Evolutionary conservation across 2,797 vertebrate genomes (phyloP), one percentile per base, ranked within the genome.

Genomic region (Macropus fuliginosus): DNA sequence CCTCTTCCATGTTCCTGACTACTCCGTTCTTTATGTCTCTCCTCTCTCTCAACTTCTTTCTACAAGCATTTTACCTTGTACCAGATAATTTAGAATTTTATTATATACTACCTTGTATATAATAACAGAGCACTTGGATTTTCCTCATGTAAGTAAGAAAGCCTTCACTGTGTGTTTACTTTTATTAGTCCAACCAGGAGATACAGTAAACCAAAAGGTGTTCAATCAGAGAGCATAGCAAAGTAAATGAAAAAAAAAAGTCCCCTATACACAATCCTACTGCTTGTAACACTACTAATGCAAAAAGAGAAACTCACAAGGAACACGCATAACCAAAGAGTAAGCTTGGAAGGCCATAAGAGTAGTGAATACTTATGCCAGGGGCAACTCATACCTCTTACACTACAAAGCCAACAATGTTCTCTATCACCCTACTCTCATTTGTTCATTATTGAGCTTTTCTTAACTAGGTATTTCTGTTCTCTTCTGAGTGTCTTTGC

Each of bases 61-160:
- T 87, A 87, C 1, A 28, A 50, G 74, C 24, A 87, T 46, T 50
- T 87, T 87, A 87, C 40, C 21, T 87, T 87, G 50, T 11, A 46
- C 10, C 24, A 27, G 40, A 27, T 8, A 87, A 24, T 50, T 50
- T 87, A 46, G 40, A 46, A 87, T 81, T 81, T 40, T 81, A 24
- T 46, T 87, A 87, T 40, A 81, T 27, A 87, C 21, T 87, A 18
- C n/a, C 18, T 74, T 40, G n/a, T 21, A 74, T 74, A 2, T 40
- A 74, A 40, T 16, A 18, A 21, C 21, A 16, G 1, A 90, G 12
- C 4, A 54, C 14, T 59, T 91, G 40, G 13, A 29, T 91, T 93
- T 24, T 81, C 40, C 92, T 62, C 94, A 55, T 40, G 50, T 46
- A 95, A 92, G n/a, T 46, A n/a, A n/a, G n/a, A 46, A 87, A 50